Conservation (phyloP, 1,140 invertebrate species). For the Bombus turneri region DNA sequence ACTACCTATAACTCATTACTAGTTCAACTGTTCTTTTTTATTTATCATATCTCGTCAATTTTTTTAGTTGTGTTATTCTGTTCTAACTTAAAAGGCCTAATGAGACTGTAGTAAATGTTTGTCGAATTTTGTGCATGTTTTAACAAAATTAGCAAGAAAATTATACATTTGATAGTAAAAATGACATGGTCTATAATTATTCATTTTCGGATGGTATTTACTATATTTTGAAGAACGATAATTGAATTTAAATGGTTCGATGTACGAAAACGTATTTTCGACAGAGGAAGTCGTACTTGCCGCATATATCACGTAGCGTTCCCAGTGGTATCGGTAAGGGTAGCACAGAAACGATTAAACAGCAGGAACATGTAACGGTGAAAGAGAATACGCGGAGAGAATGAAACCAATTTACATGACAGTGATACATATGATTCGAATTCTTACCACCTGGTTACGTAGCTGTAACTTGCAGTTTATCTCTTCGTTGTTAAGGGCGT, state of each 20-base stretch:
- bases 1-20: neutral
- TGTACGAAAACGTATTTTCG: neutral
- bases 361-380: neutral
- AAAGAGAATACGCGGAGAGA: constrained; percentile 12
- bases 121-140: neutral
- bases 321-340: neutral
- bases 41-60: neutral
- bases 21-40: neutral
- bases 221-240: neutral
- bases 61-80: neutral
- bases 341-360: constrained; percentile 31
- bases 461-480: constrained; percentile 42
- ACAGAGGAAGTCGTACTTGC: neutral
- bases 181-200: neutral
- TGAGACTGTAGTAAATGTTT: neutral
- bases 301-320: neutral
- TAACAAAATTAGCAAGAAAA: neutral
- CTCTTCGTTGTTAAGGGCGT: constrained; percentile 64
- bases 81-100: no score
- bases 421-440: constrained; percentile 64
- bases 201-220: neutral
- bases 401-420: constrained; percentile 65
- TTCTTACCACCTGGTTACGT: constrained; percentile 63
- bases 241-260: neutral
- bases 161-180: neutral